Evolutionary conservation across 2,888 invertebrate species (phyloP), one percentile per base, ranked within the genome.

Genomic region (Byasa hedistus): DNA sequence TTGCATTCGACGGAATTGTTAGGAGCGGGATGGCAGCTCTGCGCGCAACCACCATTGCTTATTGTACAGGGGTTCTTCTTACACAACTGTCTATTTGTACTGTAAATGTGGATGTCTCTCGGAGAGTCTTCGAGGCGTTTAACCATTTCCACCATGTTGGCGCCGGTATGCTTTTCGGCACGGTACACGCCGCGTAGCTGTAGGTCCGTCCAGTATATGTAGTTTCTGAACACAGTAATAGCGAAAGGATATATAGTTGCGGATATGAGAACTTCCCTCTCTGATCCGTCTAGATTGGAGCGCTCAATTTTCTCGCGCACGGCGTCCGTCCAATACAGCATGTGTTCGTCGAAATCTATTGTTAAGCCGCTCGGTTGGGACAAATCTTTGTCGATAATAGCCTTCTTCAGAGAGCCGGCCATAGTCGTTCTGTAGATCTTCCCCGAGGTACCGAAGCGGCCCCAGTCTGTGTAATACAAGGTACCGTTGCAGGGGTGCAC

Each of bases 261-360:
- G 0, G 96, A 94, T 39, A 98, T 94, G 1, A 98, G 85, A 0
- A 96, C 93, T 85, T 98, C 96, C 60, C 99, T 92, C 69, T 96
- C 95, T 52, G 93, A 93, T 1, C 99, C 99, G 79, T 98, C 96
- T 57, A 99, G 89, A 80, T 96, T 95, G 0, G 98, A 95, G 44
- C 98, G 92, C 87, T 99, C 99, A 70, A 99, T 99, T 83, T 98
- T 98, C 80, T 99, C 98, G 24, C 97, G 92, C 0, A 98, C 96
- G 0, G 98, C 98, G 84, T 99, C 99, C 0, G 99, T 98, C 99
- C 99, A 99, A 80, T 99, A 99, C 0, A 97, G 84, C 94, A 96
- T 96, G 39, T 95, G 93, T 58, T 99, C 98, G 12, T 98, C 97
- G 77, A 97, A 98, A 85, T 99, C 99, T 51, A 99, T 96, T 0